Conservation (phyloP, 2,888 invertebrate species). For the Eugnorisma glareosa region DNA sequence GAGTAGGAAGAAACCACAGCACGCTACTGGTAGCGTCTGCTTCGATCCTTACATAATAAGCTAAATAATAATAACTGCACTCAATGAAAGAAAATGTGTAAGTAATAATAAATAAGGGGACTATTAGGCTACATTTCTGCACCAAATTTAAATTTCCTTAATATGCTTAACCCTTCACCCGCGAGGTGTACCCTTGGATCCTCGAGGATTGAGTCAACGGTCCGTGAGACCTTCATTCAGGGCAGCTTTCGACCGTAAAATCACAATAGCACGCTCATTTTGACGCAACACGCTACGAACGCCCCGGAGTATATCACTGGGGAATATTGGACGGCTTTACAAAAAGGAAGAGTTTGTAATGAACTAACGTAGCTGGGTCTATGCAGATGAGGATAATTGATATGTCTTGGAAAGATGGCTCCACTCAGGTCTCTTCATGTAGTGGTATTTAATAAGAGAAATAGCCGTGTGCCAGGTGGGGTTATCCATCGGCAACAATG, state of each 20-base stretch:
- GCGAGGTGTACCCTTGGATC: constrained; percentile 29
- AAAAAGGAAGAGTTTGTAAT: constrained; percentile 12
- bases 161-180: neutral
- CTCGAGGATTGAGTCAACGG: constrained; percentile 37
- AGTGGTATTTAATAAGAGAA: neutral
- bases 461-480: neutral
- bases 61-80: neutral
- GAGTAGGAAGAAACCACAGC: no score
- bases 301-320: constrained; percentile 44
- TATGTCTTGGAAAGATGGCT: neutral
- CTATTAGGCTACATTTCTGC: neutral
- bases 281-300: constrained; percentile 54
- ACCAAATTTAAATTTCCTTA: constrained; percentile 1
- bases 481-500: neutral
- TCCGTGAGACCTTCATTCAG: constrained; percentile 67
- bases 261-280: constrained; percentile 73
- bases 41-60: neutral
- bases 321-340: constrained; percentile 41
- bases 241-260: constrained; percentile 70
- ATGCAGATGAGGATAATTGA: neutral
- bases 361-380: neutral
- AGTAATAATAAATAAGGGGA: neutral
- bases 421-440: neutral
- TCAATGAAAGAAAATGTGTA: neutral
- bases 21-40: neutral